Percentiles rank a stretch among this genome's conserved stretches.
These are phyloP conservation scores for Apis laboriosa DNA, from an alignment of 1,140 invertebrate genomes.

Conservation along the genomic window DNA sequence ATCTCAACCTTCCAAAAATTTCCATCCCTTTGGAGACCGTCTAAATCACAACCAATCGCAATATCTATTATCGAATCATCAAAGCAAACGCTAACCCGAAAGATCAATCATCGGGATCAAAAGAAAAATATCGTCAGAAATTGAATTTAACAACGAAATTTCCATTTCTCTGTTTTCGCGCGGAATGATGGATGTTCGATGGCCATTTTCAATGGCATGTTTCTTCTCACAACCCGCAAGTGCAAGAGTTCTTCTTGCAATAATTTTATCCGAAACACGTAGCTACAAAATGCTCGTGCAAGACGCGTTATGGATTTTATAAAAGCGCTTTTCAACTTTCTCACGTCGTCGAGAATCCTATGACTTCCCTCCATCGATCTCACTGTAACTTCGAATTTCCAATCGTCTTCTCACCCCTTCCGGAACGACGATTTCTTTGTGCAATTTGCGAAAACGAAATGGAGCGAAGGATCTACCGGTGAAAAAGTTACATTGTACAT, in stretches of 20 bases:
- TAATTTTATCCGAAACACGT: slow-evolving; percentile 39
- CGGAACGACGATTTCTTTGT: neutral
- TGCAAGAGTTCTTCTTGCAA: neutral
- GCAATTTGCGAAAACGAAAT: neutral
- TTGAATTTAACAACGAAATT: slow-evolving; percentile 32
- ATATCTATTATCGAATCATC: neutral
- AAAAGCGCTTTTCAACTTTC: slow-evolving; percentile 31
- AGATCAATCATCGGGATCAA: neutral
- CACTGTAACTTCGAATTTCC: slow-evolving; percentile 8
- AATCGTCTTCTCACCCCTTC: no score
- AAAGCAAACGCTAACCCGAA: neutral
- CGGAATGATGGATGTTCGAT: slow-evolving; percentile 19
- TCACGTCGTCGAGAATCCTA: neutral
- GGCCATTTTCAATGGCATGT: neutral
- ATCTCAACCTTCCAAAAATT: no score
- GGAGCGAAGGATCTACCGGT: neutral
- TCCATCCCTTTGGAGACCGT: no score
- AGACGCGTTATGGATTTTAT: slow-evolving; percentile 41
- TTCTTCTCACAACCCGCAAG: neutral
- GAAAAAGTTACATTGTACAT: no score
- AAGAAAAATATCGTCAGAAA: neutral
- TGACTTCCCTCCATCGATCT: slow-evolving; percentile 16
- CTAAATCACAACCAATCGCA: no score
- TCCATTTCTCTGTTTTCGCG: slow-evolving; percentile 7
- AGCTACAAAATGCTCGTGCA: slow-evolving; percentile 1